These are phyloP conservation scores for Trachelipus rathkii DNA, from an alignment of 1,140 invertebrate species.

Conservation along the genomic window DNA sequence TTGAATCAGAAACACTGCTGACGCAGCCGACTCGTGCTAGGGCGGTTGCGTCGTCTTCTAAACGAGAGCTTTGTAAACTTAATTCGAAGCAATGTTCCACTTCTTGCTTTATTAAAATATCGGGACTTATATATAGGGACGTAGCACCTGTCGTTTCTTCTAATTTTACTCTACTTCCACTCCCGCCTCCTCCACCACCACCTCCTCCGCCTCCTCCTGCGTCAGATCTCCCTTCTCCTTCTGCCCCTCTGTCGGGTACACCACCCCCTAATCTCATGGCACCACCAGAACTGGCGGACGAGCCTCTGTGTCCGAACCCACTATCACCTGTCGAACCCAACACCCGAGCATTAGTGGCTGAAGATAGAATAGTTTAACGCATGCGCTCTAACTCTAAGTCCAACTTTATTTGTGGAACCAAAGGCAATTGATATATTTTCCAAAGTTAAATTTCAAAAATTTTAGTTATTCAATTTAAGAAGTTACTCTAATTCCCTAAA, in stretches of 20 bases:
- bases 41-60: background rate
- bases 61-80: background rate
- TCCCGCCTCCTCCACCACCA: no score
- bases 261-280: slow-evolving; percentile 4
- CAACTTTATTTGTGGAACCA: background rate
- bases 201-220: no score
- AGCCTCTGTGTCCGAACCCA: background rate
- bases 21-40: background rate
- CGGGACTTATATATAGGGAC: background rate
- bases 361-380: background rate
- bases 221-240: background rate
- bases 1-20: background rate
- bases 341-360: slow-evolving; percentile 10
- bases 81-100: background rate
- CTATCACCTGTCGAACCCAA: slow-evolving; percentile 5
- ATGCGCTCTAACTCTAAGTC: background rate
- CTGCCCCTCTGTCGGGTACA: slow-evolving; percentile 4
- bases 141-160: background rate
- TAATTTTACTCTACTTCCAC: background rate
- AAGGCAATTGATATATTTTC: no score
- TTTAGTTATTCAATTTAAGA: no score
- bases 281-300: background rate
- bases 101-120: slow-evolving; percentile 5
- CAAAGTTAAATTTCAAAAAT: no score
- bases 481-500: no score